phyloP scores from a whole-genome alignment of 1,140 invertebrate genomes.

The Hycleus cichorii region DNA sequence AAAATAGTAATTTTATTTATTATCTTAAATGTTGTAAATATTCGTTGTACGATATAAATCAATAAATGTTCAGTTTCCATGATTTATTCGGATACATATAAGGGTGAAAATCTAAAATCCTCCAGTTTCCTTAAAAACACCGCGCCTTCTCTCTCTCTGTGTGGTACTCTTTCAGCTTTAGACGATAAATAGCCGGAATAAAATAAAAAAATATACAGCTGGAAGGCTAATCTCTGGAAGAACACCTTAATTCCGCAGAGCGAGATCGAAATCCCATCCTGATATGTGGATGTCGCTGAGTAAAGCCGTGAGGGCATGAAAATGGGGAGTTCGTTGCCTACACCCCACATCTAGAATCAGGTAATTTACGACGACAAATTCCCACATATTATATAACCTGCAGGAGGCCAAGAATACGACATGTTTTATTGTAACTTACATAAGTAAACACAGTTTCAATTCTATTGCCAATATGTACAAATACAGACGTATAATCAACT shows the following conservation, averaged over 20 bases:
- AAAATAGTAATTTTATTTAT: no score
- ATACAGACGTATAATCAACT: no score
- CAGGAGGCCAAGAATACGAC: conserved; percentile 21
- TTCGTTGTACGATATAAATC: no score
- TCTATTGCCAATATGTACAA: no score
- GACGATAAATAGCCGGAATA: conserved; percentile 29
- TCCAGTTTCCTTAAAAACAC: no score
- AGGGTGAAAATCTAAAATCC: no score
- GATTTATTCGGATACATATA: no score
- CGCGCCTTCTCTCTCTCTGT: no score
- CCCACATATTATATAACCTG: conserved; percentile 27
- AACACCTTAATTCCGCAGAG: conserved; percentile 30
- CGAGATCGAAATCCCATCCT: conserved; percentile 26
- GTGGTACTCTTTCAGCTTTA: background rate
- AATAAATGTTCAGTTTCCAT: no score
- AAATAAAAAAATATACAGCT: conserved; percentile 26
- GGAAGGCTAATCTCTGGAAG: conserved; percentile 30
- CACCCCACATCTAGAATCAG: conserved; percentile 19
- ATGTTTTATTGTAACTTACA: no score
- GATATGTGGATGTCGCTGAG: conserved; percentile 26
- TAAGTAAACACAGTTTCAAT: no score
- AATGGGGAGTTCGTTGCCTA: conserved; percentile 4
- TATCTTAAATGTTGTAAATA: no score
- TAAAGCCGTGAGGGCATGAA: conserved; percentile 7
- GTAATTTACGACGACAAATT: conserved; percentile 32